Evolutionary conservation across 2,113 vertebrate genomes (phyloP).

Genomic region (Eleginops maclovinus): DNA sequence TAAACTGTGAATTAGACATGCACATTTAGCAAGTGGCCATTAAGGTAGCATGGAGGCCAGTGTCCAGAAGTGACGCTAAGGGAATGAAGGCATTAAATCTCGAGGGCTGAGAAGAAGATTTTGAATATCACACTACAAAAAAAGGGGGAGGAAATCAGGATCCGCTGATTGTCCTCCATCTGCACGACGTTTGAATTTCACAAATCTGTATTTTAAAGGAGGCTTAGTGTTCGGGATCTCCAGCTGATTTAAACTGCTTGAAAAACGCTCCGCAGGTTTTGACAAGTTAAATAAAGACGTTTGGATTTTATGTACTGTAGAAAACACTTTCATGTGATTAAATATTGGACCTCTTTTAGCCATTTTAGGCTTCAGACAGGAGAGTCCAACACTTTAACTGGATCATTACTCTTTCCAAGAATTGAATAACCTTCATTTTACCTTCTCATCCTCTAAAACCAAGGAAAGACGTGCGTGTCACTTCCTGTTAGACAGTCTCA

Average conservation of each 20-base stretch:
- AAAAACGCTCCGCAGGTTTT: slow-evolving; percentile 7
- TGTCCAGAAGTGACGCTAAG: slow-evolving; percentile 26
- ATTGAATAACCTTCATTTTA: neutral
- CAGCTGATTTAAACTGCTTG: slow-evolving; percentile 14
- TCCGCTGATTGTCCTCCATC: slow-evolving; percentile 32
- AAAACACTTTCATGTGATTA: slow-evolving; percentile 48
- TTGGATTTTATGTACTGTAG: slow-evolving; percentile 40
- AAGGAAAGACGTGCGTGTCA: slow-evolving; percentile 14
- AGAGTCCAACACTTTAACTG: slow-evolving; percentile 22
- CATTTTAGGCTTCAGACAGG: slow-evolving; percentile 7
- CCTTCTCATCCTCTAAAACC: neutral
- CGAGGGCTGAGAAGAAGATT: slow-evolving; percentile 19
- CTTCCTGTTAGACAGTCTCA: neutral
- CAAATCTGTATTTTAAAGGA: slow-evolving; percentile 17
- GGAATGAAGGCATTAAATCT: slow-evolving; percentile 29
- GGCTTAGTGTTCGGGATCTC: slow-evolving; percentile 33
- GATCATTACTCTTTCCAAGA: slow-evolving; percentile 20
- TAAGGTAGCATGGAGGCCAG: slow-evolving; percentile 69
- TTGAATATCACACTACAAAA: slow-evolving; percentile 22
- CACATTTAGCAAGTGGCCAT: slow-evolving; percentile 62
- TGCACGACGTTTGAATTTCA: slow-evolving; percentile 7
- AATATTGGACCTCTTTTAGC: slow-evolving; percentile 55
- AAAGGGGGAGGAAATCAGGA: neutral
- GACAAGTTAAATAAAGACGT: slow-evolving; percentile 8
- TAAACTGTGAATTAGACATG: slow-evolving; percentile 79